phyloP scores from a whole-genome alignment of 2,113 vertebrate species.

The Sceloporus tristichus region DNA sequence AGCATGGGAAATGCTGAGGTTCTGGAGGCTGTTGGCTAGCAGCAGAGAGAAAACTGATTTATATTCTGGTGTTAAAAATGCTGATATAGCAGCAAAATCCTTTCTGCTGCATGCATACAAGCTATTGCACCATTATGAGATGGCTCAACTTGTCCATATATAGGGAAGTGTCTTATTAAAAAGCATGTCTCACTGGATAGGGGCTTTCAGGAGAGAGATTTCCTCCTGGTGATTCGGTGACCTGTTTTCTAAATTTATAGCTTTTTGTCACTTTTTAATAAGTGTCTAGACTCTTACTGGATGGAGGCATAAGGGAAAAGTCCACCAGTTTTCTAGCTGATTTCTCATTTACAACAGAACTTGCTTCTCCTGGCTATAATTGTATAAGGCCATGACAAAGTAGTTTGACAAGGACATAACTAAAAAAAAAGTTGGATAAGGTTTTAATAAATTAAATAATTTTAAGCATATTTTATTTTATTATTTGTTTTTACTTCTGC shows the following conservation, averaged over 20 bases:
- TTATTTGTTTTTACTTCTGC: not conserved
- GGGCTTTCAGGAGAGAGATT: not conserved
- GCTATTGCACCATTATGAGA: not conserved
- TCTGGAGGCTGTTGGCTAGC: not conserved
- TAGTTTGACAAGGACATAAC: not conserved
- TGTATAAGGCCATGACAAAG: not conserved
- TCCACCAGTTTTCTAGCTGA: not conserved
- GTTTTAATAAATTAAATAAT: not conserved
- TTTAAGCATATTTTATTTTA: not conserved
- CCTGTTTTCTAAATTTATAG: not conserved
- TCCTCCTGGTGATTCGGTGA: not conserved
- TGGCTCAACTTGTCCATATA: not conserved
- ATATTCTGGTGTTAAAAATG: not conserved
- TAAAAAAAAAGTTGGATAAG: too few relatives aligned
- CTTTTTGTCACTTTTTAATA: too few relatives aligned
- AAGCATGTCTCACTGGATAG: not conserved
- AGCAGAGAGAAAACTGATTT: not conserved
- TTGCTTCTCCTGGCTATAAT: not conserved
- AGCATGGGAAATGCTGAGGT: not conserved
- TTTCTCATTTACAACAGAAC: not conserved
- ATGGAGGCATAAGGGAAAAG: not conserved
- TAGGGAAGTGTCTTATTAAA: not conserved
- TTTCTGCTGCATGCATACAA: not conserved
- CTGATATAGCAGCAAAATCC: not conserved
- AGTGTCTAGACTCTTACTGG: too few relatives aligned